Percentiles rank a stretch among this genome's conserved stretches.
phyloP scores from a whole-genome alignment of 2,113 vertebrate genomes.

The Perognathus longimembris region DNA sequence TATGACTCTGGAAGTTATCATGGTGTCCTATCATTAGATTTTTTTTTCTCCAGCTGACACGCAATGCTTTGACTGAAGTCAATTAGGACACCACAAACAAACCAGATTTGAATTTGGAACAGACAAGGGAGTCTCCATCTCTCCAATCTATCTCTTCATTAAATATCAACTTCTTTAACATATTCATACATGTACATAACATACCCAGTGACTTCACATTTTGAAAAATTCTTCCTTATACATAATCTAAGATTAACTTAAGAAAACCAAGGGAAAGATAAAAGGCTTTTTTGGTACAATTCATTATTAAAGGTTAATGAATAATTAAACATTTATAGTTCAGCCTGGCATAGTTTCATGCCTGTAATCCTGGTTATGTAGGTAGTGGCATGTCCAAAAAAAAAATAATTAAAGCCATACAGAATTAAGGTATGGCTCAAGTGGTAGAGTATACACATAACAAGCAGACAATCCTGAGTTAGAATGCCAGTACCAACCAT shows the following conservation, averaged over 20 bases:
- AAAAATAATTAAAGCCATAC: too few relatives aligned
- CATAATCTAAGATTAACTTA: slow-evolving; percentile 5
- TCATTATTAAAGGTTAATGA: background rate
- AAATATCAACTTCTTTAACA: slow-evolving; percentile 3
- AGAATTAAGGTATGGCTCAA: too few relatives aligned
- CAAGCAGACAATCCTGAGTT: too few relatives aligned
- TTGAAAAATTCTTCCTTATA: slow-evolving; percentile 32
- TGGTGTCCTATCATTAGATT: background rate
- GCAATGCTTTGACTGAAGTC: background rate
- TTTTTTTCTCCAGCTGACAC: slow-evolving; percentile 26
- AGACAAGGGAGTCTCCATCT: background rate
- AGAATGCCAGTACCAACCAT: too few relatives aligned
- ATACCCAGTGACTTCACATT: background rate
- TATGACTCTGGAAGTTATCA: slow-evolving; percentile 17
- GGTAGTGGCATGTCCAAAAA: too few relatives aligned
- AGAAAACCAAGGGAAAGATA: slow-evolving; percentile 18
- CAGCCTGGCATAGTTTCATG: too few relatives aligned
- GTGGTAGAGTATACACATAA: too few relatives aligned
- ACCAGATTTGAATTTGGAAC: slow-evolving; percentile 14
- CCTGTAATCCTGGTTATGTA: too few relatives aligned
- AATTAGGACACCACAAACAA: background rate
- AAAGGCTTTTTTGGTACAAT: background rate
- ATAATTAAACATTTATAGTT: background rate
- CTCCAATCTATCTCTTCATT: background rate
- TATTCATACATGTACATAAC: too few relatives aligned